These are phyloP conservation scores for Sphecodes monilicornis DNA, from an alignment of 2,888 invertebrate species.

Conservation along the genomic window DNA sequence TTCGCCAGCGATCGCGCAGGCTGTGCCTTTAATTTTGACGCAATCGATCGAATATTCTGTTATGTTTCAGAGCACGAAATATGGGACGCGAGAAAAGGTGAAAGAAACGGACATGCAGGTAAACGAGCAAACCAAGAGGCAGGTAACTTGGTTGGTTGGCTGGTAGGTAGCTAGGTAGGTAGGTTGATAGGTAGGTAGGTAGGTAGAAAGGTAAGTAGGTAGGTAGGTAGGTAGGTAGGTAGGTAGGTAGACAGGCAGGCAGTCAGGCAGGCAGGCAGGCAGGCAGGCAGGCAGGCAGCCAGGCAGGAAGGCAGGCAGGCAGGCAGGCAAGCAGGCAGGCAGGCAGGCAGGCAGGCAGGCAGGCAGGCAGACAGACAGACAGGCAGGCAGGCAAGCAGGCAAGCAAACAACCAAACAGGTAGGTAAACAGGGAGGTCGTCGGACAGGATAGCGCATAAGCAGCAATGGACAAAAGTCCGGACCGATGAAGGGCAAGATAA, in stretches of 20 bases:
- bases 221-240: background rate
- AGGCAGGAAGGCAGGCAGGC: background rate
- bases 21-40: background rate
- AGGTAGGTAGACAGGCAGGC: conserved; percentile 15
- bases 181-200: conserved; percentile 6
- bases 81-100: conserved; percentile 7
- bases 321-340: conserved; percentile 32
- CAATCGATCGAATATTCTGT: background rate
- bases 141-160: conserved; percentile 39
- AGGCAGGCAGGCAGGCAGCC: background rate
- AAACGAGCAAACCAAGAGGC: conserved; percentile 35
- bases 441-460: conserved; percentile 3
- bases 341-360: conserved; percentile 8
- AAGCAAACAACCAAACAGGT: conserved; percentile 15
- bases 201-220: background rate
- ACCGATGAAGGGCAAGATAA: conserved; percentile 35
- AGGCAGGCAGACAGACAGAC: background rate
- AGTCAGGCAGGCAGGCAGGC: background rate
- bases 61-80: background rate
- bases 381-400: background rate
- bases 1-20: background rate
- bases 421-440: conserved; percentile 17
- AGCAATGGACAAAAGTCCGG: background rate
- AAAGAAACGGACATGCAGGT: conserved; percentile 38
- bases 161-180: conserved; percentile 35